Conservation (phyloP, 2,797 vertebrate species). For the Lepilemur septentrionalis region DNA sequence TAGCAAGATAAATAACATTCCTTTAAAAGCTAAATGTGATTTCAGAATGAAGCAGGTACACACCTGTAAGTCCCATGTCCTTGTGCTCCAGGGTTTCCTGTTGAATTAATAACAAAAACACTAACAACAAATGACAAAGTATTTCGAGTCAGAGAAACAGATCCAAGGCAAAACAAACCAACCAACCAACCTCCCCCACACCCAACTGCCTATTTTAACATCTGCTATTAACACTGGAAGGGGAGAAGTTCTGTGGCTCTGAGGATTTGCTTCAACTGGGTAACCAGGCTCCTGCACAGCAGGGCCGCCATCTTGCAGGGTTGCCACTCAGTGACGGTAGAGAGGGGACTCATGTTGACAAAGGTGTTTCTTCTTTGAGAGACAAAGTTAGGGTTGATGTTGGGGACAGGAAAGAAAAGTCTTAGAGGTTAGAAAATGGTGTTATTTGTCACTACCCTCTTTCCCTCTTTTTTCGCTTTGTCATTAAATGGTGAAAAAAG, state of each 20-base stretch:
- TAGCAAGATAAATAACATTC: not conserved
- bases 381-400: not conserved
- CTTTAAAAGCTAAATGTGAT: slow-evolving; percentile 28
- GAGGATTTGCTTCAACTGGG: not conserved
- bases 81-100: not conserved
- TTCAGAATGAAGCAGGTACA: not conserved
- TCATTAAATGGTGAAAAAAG: slow-evolving; percentile 6
- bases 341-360: not conserved
- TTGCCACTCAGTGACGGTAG: no score
- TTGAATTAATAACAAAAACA: not conserved
- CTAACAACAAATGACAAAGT: not conserved
- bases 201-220: not conserved
- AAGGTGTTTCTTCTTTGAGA: not conserved
- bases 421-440: slow-evolving; percentile 22
- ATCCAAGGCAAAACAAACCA: not conserved
- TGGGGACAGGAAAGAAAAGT: not conserved
- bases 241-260: not conserved
- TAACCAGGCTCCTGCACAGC: not conserved
- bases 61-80: not conserved
- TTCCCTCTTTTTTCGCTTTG: not conserved
- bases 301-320: no score
- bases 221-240: not conserved
- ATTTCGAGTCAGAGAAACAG: not conserved
- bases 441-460: not conserved
- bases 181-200: not conserved